Evolutionary conservation across 2,113 vertebrate genomes (phyloP).

Genomic region (Euleptes europaea): DNA sequence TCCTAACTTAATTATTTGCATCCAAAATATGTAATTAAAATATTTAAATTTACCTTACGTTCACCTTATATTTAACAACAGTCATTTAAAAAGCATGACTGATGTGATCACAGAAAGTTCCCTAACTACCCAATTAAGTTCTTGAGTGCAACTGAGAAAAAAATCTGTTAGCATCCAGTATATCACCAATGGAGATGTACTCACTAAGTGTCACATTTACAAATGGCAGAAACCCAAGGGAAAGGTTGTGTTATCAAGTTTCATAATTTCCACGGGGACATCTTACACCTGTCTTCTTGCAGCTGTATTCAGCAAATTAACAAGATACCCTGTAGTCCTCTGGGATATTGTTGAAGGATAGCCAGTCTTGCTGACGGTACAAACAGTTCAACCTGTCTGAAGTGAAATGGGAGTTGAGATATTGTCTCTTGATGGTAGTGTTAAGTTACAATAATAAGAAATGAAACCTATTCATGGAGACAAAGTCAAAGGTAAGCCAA

Average conservation of each 20-base stretch:
- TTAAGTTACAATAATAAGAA: constrained; percentile 81
- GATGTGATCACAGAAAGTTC: background rate
- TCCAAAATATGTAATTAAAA: too few species aligned
- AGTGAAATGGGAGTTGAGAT: constrained; percentile 74
- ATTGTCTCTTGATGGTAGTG: constrained; percentile 78
- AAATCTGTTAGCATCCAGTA: background rate
- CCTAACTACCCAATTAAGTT: background rate
- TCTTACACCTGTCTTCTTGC: constrained; percentile 48
- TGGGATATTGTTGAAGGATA: constrained; percentile 54
- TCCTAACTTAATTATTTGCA: too few species aligned
- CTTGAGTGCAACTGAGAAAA: background rate
- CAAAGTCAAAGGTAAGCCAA: constrained; percentile 69
- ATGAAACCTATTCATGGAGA: constrained; percentile 77
- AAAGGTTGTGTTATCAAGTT: constrained; percentile 31
- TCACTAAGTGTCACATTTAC: constrained; percentile 16
- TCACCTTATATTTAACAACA: background rate
- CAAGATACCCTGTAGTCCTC: constrained; percentile 56
- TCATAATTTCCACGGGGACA: constrained; percentile 57
- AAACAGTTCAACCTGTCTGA: constrained; percentile 34
- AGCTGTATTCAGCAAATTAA: constrained; percentile 51
- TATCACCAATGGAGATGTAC: background rate
- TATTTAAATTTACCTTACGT: background rate
- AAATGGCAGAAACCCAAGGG: background rate
- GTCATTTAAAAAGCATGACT: background rate
- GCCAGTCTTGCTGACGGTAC: constrained; percentile 68